These are phyloP conservation scores for Ophthalmolycus amberensis DNA, from an alignment of 2,113 vertebrate genomes.

Conservation along the genomic window DNA sequence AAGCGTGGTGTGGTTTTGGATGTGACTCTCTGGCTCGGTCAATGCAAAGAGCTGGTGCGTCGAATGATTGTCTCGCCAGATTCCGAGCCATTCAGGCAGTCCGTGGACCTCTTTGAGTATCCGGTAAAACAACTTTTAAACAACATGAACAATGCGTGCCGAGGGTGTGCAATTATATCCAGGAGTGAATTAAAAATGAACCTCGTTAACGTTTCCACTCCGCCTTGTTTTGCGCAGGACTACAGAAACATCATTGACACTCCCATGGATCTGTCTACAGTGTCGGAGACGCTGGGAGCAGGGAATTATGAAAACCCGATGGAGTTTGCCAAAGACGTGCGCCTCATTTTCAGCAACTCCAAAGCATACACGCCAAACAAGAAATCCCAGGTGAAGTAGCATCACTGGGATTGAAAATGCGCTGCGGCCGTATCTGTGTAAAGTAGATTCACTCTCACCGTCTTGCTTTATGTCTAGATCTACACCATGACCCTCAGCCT, in stretches of 20 bases:
- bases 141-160: neutral
- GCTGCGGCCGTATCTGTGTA: neutral
- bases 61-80: constrained; percentile 91
- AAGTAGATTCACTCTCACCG: rapidly evolving
- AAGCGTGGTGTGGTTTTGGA: constrained; percentile 80
- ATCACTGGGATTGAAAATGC: neutral
- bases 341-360: constrained; percentile 97
- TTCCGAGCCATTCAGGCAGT: constrained; percentile 92
- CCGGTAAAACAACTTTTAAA: constrained; percentile 80
- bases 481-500: constrained; percentile 97
- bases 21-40: constrained; percentile 87
- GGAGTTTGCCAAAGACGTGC: constrained; percentile 96
- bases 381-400: constrained; percentile 91
- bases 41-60: constrained; percentile 91
- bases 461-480: constrained; percentile 83
- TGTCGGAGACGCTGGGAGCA: constrained; percentile 91
- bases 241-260: constrained; percentile 93
- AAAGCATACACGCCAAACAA: constrained; percentile 99
- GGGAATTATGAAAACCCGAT: constrained; percentile 94
- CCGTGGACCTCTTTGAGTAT: constrained; percentile 90
- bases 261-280: constrained; percentile 95
- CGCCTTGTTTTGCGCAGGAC: constrained; percentile 82
- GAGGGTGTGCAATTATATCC: neutral
- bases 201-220: neutral
- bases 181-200: neutral